These are phyloP conservation scores for Druon quercuslanigerum DNA, from an alignment of 1,140 invertebrate species.

Conservation along the genomic window DNA sequence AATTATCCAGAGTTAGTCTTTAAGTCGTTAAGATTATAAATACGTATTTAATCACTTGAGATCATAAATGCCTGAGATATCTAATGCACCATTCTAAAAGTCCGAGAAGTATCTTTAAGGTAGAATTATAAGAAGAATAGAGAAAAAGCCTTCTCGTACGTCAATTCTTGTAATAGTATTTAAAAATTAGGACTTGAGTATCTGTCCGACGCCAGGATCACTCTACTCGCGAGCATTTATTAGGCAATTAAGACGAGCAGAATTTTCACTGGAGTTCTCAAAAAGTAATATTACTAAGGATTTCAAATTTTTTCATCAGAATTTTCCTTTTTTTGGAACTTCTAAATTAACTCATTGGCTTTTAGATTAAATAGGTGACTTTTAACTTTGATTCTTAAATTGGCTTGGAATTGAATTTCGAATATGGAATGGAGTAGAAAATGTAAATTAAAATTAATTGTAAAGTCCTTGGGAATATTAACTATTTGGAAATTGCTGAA, in stretches of 20 bases:
- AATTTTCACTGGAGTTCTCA: conserved; percentile 4
- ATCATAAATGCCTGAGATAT: conserved; percentile 68
- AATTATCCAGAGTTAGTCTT: conserved; percentile 2
- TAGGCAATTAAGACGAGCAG: background rate
- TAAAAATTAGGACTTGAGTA: conserved; percentile 19
- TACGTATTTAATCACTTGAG: conserved; percentile 59
- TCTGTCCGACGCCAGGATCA: background rate
- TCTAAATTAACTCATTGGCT: too few relatives aligned
- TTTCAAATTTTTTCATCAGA: background rate
- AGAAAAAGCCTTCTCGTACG: background rate
- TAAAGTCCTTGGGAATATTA: conserved; percentile 5
- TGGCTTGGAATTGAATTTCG: too few relatives aligned
- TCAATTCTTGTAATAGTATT: conserved; percentile 4
- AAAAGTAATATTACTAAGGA: conserved; percentile 15
- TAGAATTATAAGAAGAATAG: conserved; percentile 33
- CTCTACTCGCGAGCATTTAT: background rate
- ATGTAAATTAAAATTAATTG: background rate
- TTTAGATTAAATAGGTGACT: too few relatives aligned
- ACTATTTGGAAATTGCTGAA: conserved; percentile 4
- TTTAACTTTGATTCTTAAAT: too few relatives aligned
- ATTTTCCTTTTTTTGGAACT: too few relatives aligned
- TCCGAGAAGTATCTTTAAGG: conserved; percentile 32
- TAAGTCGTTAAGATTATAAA: conserved; percentile 48
- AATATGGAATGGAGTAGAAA: background rate
- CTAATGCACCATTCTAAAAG: conserved; percentile 43